Conservation (phyloP, 2,797 vertebrate species). For the Poecilia wingei region DNA sequence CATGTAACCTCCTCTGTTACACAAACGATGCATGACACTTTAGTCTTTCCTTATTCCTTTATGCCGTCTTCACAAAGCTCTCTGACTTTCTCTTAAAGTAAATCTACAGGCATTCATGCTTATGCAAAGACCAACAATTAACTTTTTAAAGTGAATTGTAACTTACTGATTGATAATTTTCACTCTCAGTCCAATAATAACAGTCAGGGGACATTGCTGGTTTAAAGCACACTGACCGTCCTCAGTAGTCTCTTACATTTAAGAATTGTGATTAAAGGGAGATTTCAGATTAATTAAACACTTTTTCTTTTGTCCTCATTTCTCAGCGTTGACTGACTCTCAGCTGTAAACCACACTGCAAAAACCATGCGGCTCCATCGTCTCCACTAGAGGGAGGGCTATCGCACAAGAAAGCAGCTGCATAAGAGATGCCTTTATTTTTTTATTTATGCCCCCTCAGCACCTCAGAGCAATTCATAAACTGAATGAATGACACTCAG, state of each 20-base stretch:
- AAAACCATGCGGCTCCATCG: conserved; percentile 54
- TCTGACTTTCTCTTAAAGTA: not conserved
- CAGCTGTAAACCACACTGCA: conserved; percentile 52
- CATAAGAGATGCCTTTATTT: conserved; percentile 58
- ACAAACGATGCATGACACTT: not conserved
- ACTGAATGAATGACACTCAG: conserved; percentile 71
- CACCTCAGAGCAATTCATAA: conserved; percentile 70
- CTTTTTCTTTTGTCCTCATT: conserved; percentile 5
- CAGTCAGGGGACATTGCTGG: not conserved
- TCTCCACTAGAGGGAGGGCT: conserved; percentile 85
- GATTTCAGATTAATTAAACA: conserved; percentile 7
- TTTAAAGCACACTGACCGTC: not conserved
- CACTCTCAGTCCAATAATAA: not conserved
- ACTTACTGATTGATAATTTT: not conserved
- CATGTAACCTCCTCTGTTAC: not conserved
- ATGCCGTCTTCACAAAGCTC: not conserved
- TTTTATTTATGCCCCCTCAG: conserved; percentile 49
- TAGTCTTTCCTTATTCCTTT: not conserved
- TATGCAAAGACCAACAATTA: not conserved
- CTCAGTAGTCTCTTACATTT: not conserved
- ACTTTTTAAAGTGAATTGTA: not conserved
- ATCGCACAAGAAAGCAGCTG: conserved; percentile 77
- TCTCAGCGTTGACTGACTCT: conserved; percentile 42
- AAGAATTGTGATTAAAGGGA: conserved; percentile 2
- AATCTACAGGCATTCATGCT: not conserved